These are phyloP conservation scores for Nemurella pictetii DNA, from an alignment of 2,888 invertebrate genomes.

Conservation along the genomic window DNA sequence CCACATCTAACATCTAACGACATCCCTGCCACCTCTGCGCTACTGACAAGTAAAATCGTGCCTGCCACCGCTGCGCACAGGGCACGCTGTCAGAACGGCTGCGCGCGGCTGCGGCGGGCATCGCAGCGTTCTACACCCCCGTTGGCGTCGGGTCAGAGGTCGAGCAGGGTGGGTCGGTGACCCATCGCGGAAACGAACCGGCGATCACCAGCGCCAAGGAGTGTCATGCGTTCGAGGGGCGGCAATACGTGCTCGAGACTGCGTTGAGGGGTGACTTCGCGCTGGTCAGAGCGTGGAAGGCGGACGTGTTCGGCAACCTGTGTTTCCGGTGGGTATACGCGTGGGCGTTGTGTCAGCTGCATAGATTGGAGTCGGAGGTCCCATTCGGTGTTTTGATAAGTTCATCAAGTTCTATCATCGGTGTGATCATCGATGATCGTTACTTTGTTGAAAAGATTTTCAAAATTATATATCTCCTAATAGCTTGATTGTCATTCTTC, in stretches of 20 bases:
- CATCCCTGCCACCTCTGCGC: too few relatives aligned
- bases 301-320: neutral
- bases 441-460: too few relatives aligned
- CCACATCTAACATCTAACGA: too few relatives aligned
- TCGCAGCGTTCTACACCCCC: slow-evolving; percentile 13
- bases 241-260: neutral
- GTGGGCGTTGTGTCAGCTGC: too few relatives aligned
- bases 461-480: too few relatives aligned
- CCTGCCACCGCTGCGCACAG: neutral
- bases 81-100: slow-evolving; percentile 1
- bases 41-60: too few relatives aligned
- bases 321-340: neutral
- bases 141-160: slow-evolving; percentile 9
- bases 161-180: neutral
- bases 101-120: slow-evolving; percentile 1
- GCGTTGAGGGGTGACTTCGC: slow-evolving; percentile 11
- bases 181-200: neutral
- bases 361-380: too few relatives aligned
- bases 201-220: neutral
- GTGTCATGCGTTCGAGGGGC: neutral
- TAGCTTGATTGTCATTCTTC: too few relatives aligned
- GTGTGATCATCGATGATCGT: too few relatives aligned
- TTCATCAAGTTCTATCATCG: too few relatives aligned
- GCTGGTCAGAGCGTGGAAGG: neutral
- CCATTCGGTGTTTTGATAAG: too few relatives aligned